These are phyloP conservation scores for Paraplagusia blochii DNA, from an alignment of 2,113 vertebrate genomes.

Conservation along the genomic window DNA sequence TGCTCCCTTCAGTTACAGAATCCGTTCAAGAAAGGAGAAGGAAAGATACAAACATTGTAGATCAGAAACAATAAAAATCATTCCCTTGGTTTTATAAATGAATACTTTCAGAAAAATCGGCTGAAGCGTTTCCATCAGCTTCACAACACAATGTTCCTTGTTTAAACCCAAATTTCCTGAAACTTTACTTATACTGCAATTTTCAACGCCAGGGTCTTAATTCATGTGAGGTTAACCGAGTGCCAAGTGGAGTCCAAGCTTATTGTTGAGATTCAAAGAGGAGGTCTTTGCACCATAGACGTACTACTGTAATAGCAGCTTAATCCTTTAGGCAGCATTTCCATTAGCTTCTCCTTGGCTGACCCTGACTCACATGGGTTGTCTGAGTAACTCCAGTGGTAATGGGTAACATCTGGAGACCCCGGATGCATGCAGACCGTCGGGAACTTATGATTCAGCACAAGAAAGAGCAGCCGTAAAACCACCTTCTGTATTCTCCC, in stretches of 20 bases:
- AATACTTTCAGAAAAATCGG: neutral
- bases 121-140: neutral
- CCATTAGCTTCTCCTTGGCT: slow-evolving; percentile 37
- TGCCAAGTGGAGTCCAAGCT: slow-evolving; percentile 22
- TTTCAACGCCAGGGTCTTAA: slow-evolving; percentile 14
- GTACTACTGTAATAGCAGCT: slow-evolving; percentile 43
- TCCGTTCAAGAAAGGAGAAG: neutral
- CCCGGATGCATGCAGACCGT: slow-evolving; percentile 12
- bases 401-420: slow-evolving; percentile 59
- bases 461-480: slow-evolving; percentile 16
- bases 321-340: slow-evolving; percentile 36
- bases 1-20: slow-evolving; percentile 6
- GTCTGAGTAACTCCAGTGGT: slow-evolving; percentile 43
- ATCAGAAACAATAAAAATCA: too few relatives aligned
- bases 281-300: slow-evolving; percentile 30
- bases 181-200: slow-evolving; percentile 29
- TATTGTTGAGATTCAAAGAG: slow-evolving; percentile 49
- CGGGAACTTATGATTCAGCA: slow-evolving; percentile 34
- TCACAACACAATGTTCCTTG: slow-evolving; percentile 15
- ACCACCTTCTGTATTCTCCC: neutral
- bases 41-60: neutral
- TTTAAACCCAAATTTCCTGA: slow-evolving; percentile 31
- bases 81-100: too few relatives aligned
- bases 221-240: slow-evolving; percentile 46
- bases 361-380: slow-evolving; percentile 41